Evolutionary conservation across 2,797 vertebrate species (phyloP), one percentile per base, ranked within the genome.

Genomic region (Urocyon cinereoargenteus): DNA sequence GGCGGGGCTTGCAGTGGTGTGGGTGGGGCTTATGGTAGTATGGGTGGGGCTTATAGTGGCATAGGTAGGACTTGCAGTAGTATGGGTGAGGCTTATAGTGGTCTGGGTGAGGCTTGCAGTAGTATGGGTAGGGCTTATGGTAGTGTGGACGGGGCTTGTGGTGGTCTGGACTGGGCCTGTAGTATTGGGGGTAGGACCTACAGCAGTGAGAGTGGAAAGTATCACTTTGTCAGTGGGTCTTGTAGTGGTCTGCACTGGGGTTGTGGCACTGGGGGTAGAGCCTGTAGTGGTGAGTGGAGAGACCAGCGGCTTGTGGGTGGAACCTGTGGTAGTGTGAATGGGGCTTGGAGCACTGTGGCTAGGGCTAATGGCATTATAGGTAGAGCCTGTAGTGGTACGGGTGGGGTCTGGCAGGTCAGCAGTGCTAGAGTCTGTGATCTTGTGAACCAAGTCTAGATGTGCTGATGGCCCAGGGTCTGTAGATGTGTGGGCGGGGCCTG

Each of bases 321-420:
- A 92, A 62, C 21, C 66, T 73, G 31, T 24, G 81, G 81, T 59
- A 83, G 78, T 83, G 18, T 83, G 53, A 68, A 40, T 49, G 36
- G 66, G n/a, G 10, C 79, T 62, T 86, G 36, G 10, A 36, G 64
- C 82, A 91, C 86, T 94, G 86, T 78, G 75, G 78, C 66, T 16
- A 31, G 86, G 61, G n/a, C 24, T 93, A 55, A 79, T 22, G 45
- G 96, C 64, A 93, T 77, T 82, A 53, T 2, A 84, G 24, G 70
- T 90, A 6, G 96, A 77, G 62, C 64, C 61, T 84, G 45, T 45
- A 83, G 84, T 87, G 57, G 85, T 88, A 12, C 31, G 26, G 28
- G 75, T 55, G 3, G 92, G 40, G n/a, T 88, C 85, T 92, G 92
- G 72, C 51, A 90, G 19, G 26, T 85, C 81, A 34, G 85, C 84